phyloP scores from a whole-genome alignment of 2,113 vertebrate genomes.

The Ctenodactylus gundi region DNA sequence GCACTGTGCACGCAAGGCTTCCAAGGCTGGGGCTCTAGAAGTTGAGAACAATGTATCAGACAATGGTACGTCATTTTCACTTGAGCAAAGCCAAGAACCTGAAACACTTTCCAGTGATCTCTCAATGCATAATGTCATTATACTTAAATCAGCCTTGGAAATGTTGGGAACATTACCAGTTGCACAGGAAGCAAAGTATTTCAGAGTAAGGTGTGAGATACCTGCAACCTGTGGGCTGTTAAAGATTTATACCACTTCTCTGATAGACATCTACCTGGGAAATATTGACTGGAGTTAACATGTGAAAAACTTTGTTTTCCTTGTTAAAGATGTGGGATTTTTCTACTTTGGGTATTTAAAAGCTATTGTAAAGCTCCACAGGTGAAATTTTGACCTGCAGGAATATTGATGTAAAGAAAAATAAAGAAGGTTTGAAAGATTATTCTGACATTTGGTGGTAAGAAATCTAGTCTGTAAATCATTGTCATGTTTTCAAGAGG shows the following conservation, averaged over 20 bases:
- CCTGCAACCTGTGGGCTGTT: background rate
- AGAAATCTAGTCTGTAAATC: background rate
- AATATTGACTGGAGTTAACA: background rate
- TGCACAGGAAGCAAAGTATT: background rate
- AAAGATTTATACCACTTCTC: background rate
- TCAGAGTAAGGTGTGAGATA: background rate
- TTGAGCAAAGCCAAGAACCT: background rate
- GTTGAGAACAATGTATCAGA: background rate
- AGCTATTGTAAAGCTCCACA: background rate
- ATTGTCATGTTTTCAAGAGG: background rate
- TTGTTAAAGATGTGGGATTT: background rate
- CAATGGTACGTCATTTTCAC: background rate
- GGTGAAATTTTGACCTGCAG: background rate
- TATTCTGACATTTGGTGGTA: background rate
- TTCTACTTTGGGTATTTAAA: background rate
- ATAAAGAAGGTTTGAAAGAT: background rate
- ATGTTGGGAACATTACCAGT: background rate
- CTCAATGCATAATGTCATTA: background rate
- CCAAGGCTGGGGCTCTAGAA: background rate
- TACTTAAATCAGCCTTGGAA: background rate
- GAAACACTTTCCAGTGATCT: too few species aligned
- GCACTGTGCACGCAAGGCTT: accelerated
- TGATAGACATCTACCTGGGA: too few species aligned
- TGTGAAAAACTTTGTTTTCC: background rate
- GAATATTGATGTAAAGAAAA: background rate